Evolutionary conservation across 2,797 vertebrate species (phyloP), one percentile per base, ranked within the genome.

Genomic region (Labroides dimidiatus): DNA sequence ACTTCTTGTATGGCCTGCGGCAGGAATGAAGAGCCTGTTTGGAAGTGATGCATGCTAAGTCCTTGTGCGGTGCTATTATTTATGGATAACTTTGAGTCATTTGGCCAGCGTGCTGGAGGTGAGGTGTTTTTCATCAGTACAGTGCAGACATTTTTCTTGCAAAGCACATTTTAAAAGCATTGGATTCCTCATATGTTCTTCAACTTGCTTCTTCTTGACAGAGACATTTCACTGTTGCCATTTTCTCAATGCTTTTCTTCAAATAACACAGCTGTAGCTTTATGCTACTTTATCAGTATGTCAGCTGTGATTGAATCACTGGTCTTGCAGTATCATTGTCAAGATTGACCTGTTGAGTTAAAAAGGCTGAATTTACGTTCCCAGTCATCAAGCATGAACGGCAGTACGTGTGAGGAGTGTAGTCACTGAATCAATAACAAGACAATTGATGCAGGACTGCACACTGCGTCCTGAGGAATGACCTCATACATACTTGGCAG

Each of bases 351-450:
- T 68, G 49, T 52, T 50, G 51, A 62, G 37, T 64, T 51, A 61
- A 49, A 78, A 84, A 53, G 66, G 70, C 50, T 56, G 65, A 78
- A 84, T 78, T 83, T 80, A 81, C 75, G 76, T 76, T 68, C 54
- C 78, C 63, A 68, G 77, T 77, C 80, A 88, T 84, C 81, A 83
- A 67, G 72, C 80, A 65, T 85, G 66, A 87, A 65, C 70, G 64
- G 63, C 59, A 84, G 74, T 84, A 90, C 80, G 74, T 75, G 80
- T 66, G 64, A 73, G 79, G 82, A 73, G 77, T 69, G 80, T 88
- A 87, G 89, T 91, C 84, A 87, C 70, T 65, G 67, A 88, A 92
- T 92, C 89, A 81, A 92, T 92, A 88, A 74, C 80, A 39, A 71
- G 84, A 86, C 85, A 83, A 84, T 90, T 85, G 82, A 77, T 61